These are phyloP conservation scores for Nomada flava DNA, from an alignment of 2,888 invertebrate genomes.

Conservation along the genomic window DNA sequence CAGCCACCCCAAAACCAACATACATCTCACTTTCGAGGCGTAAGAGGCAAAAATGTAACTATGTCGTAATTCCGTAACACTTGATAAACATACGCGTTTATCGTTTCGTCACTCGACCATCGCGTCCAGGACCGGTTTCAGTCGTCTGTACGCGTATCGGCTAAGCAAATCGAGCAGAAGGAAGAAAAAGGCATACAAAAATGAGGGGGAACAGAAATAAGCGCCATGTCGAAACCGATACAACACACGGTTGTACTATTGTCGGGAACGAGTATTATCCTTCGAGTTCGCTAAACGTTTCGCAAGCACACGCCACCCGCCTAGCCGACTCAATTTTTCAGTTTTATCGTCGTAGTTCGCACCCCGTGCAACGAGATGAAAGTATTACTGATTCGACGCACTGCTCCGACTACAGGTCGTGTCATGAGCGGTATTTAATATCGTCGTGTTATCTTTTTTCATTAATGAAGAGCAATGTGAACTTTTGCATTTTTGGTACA, in stretches of 20 bases:
- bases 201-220: conserved; percentile 12
- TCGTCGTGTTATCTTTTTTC: no score
- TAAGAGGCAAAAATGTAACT: conserved; percentile 11
- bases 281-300: conserved; percentile 25
- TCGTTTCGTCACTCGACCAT: conserved; percentile 40
- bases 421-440: not conserved
- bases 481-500: no score
- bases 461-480: no score
- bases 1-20: not conserved
- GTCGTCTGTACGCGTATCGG: not conserved
- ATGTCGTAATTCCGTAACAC: conserved; percentile 32
- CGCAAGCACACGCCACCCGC: conserved; percentile 13
- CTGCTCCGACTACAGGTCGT: no score
- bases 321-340: conserved; percentile 46
- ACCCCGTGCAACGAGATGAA: no score
- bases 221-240: not conserved
- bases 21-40: not conserved
- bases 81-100: conserved; percentile 8
- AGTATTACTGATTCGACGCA: no score
- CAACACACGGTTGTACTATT: conserved; percentile 15
- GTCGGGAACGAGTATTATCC: conserved; percentile 30
- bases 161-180: not conserved
- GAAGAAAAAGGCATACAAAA: not conserved
- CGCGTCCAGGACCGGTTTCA: conserved; percentile 40
- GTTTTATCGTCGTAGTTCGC: no score